Conservation (phyloP, 2,888 invertebrate genomes). For the Perithous albicinctus region DNA sequence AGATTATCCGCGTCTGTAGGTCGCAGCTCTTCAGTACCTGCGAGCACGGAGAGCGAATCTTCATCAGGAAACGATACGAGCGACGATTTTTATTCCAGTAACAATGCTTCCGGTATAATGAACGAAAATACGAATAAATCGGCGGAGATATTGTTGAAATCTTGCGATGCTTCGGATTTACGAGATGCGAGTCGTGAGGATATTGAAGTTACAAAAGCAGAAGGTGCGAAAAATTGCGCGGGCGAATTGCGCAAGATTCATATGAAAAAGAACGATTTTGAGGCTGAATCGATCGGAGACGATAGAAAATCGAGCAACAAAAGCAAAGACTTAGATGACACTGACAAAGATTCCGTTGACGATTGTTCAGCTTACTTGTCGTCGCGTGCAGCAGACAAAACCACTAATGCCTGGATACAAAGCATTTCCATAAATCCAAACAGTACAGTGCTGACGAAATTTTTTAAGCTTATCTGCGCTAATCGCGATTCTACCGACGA, state of each 20-base stretch:
- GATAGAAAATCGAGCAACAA: not conserved
- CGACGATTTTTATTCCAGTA: not conserved
- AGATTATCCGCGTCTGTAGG: not conserved
- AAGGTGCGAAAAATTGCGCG: too few relatives aligned
- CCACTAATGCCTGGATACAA: conserved; percentile 17
- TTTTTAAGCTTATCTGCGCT: conserved; percentile 3
- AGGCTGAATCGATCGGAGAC: not conserved
- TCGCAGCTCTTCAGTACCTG: not conserved
- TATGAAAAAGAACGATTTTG: not conserved
- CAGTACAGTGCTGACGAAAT: not conserved
- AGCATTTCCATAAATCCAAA: conserved; percentile 47
- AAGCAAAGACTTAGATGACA: not conserved
- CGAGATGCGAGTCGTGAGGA: too few relatives aligned
- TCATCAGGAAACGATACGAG: not conserved
- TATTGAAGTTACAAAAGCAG: not conserved
- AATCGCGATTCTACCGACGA: conserved; percentile 3
- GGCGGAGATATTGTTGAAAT: too few relatives aligned
- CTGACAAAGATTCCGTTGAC: not conserved
- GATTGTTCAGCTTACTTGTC: not conserved
- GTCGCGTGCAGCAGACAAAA: not conserved
- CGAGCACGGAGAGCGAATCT: not conserved
- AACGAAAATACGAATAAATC: not conserved
- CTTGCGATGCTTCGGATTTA: too few relatives aligned
- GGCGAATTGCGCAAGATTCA: too few relatives aligned
- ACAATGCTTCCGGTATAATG: not conserved